These are phyloP conservation scores for Phodopus roborovskii DNA, from an alignment of 2,113 vertebrate species.

Conservation along the genomic window DNA sequence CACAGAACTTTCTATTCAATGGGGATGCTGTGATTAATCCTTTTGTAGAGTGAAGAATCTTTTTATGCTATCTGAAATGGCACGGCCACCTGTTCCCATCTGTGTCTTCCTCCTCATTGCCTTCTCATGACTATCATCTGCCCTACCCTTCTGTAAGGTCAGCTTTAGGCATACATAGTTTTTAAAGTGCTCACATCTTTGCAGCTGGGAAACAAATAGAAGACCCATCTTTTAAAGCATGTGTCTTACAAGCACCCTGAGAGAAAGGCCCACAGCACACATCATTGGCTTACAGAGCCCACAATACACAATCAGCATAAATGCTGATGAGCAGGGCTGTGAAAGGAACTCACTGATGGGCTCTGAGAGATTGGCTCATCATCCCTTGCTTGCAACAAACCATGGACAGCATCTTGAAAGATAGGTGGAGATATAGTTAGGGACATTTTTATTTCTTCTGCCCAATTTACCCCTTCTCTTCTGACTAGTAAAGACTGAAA, in stretches of 20 bases:
- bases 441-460: neutral
- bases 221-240: conserved; percentile 26
- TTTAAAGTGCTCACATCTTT: neutral
- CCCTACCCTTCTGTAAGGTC: conserved; percentile 1
- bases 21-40: conserved; percentile 64
- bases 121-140: neutral
- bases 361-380: conserved; percentile 46
- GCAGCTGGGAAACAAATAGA: conserved; percentile 48
- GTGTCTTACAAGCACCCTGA: conserved; percentile 46
- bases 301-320: conserved; percentile 71
- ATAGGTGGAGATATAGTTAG: conserved; percentile 8
- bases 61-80: neutral
- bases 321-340: conserved; percentile 23
- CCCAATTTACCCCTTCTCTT: neutral
- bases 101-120: neutral
- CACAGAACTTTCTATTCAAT: conserved; percentile 62
- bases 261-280: conserved; percentile 7
- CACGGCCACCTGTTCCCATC: neutral
- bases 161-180: conserved; percentile 5
- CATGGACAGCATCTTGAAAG: neutral
- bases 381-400: neutral
- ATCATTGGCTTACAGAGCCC: conserved; percentile 34
- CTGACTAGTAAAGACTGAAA: neutral
- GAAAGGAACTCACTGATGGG: conserved; percentile 11
- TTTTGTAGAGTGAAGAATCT: conserved; percentile 59